Evolutionary conservation across 2,888 invertebrate species (phyloP), one percentile per base, ranked within the genome.

Genomic region (Elmis aenea): DNA sequence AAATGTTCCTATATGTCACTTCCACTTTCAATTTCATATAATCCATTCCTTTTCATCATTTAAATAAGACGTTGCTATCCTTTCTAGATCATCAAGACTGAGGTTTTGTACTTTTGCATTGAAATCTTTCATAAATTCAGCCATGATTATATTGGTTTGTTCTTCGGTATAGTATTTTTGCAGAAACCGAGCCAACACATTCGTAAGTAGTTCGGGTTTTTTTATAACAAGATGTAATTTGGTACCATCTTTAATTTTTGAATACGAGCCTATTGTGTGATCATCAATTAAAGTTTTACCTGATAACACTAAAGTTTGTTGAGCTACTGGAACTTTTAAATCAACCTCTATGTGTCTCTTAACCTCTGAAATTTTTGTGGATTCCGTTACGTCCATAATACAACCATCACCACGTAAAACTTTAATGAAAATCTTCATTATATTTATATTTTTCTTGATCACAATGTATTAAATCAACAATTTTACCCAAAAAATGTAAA

Each of bases 381-480:
- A 64, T 42, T 76, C 72, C 27, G 68, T 61, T 15, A 84, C 84
- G 54, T 83, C 80, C 40, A 84, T 66, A 33, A 70, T 69, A 59
- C 79, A 81, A 66, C 82, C 83, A 35, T 77, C 78, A 21, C 85
- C 85, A 64, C 81, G 79, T 22, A 86, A 66, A 54, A 83, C 78
- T 70, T 85, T 86, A 32, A 86, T 75, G 52, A 71, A 76, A 45
- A 86, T 68, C 70, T 83, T 80, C 85, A 86, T 85, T 18, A n/a
- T n/a, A n/a, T n/a, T n/a, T n/a, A n/a, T n/a, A n/a, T 23, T 23
- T n/a, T n/a, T n/a, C n/a, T n/a, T n/a, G n/a, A n/a, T n/a, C n/a
- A n/a, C n/a, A n/a, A n/a, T n/a, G n/a, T n/a, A n/a, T n/a, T n/a
- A n/a, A n/a, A n/a, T n/a, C n/a, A n/a, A n/a, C n/a, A n/a, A n/a